These are phyloP conservation scores for Hoplodrina blanda DNA, from an alignment of 2,888 invertebrate species.

Conservation along the genomic window DNA sequence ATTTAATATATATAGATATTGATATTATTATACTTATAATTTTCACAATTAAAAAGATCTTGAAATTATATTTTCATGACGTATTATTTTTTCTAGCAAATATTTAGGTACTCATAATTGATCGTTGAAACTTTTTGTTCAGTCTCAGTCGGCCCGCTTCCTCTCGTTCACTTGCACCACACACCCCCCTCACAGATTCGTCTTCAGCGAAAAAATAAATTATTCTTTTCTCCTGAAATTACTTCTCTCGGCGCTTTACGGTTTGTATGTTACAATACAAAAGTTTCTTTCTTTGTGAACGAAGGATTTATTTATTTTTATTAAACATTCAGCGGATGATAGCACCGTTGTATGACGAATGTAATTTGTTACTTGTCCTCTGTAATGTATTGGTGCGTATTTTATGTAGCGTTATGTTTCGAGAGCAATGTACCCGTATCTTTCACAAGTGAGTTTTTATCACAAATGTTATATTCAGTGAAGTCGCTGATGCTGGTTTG, in stretches of 20 bases:
- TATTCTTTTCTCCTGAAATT: slow-evolving; percentile 62
- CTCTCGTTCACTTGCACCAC: slow-evolving; percentile 14
- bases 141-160: neutral
- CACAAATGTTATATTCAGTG: neutral
- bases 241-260: slow-evolving; percentile 56
- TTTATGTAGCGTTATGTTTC: neutral
- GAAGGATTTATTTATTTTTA: slow-evolving; percentile 43
- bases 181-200: slow-evolving; percentile 41
- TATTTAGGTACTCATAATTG: too few species aligned
- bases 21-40: too few species aligned
- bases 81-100: too few species aligned
- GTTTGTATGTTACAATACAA: slow-evolving; percentile 54
- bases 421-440: neutral
- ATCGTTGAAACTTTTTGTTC: too few species aligned
- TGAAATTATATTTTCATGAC: too few species aligned
- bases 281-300: slow-evolving; percentile 38
- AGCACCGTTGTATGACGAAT: slow-evolving; percentile 37
- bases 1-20: too few species aligned
- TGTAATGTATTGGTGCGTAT: slow-evolving; percentile 4
- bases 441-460: neutral
- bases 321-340: slow-evolving; percentile 47
- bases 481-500: neutral
- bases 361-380: slow-evolving; percentile 18
- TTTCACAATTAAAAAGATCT: too few species aligned
- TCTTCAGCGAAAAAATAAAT: slow-evolving; percentile 61